Percentiles rank a stretch among this genome's conserved stretches.
Evolutionary conservation across 2,888 invertebrate species (phyloP).

Genomic region (Steinernema carpocapsae): DNA sequence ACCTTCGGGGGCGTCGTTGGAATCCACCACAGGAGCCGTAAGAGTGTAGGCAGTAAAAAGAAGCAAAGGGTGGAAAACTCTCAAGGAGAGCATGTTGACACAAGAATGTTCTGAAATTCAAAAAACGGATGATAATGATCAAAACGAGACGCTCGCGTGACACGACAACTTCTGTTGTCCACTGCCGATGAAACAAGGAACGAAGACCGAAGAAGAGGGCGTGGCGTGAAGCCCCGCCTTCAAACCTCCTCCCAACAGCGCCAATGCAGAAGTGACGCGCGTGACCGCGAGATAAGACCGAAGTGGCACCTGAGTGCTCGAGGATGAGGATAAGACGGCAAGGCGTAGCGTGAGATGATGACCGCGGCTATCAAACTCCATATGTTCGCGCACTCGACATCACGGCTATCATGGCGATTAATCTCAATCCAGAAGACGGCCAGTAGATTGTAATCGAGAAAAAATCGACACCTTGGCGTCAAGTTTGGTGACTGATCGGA

Average conservation of each 20-base stretch:
- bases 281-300: neutral
- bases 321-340: neutral
- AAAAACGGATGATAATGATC: conserved; percentile 9
- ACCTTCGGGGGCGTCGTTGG: conserved; percentile 2
- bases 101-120: neutral
- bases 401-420: neutral
- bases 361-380: neutral
- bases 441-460: neutral
- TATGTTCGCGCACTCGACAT: conserved; percentile 25
- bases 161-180: conserved; percentile 24
- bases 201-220: neutral
- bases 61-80: neutral
- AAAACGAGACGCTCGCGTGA: neutral
- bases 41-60: neutral
- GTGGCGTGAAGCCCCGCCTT: neutral
- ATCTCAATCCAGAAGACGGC: conserved; percentile 22
- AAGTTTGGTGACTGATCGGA: neutral
- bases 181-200: neutral
- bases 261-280: neutral
- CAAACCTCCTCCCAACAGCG: neutral
- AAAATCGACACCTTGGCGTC: conserved; percentile 19
- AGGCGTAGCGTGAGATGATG: neutral
- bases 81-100: neutral
- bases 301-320: neutral
- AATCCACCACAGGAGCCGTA: neutral